These are phyloP conservation scores for Pteromalus puparum DNA, from an alignment of 1,140 invertebrate species.

Conservation along the genomic window DNA sequence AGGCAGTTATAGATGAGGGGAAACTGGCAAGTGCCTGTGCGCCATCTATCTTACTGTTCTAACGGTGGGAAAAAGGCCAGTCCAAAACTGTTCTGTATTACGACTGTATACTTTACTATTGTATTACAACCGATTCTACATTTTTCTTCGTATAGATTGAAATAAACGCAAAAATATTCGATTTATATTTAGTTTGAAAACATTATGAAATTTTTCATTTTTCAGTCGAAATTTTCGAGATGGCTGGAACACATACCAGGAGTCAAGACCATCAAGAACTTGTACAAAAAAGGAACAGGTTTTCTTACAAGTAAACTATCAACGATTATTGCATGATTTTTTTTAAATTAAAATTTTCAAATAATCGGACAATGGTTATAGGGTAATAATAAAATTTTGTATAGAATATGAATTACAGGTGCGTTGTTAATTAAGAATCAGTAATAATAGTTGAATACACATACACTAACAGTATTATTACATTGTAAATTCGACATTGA, in stretches of 20 bases:
- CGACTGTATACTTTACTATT: too few relatives aligned
- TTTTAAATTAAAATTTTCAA: conserved; percentile 16
- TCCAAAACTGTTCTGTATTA: too few relatives aligned
- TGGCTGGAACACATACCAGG: conserved; percentile 66
- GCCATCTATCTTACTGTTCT: too few relatives aligned
- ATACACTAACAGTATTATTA: not conserved
- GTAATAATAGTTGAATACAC: not conserved
- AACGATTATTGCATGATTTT: conserved; percentile 34
- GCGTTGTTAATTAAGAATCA: not conserved
- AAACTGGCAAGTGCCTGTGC: too few relatives aligned
- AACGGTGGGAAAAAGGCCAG: too few relatives aligned
- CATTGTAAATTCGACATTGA: not conserved
- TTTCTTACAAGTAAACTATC: conserved; percentile 60
- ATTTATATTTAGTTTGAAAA: not conserved
- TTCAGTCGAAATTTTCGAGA: conserved; percentile 60
- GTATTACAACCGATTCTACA: too few relatives aligned
- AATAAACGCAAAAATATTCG: not conserved
- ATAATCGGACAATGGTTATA: not conserved
- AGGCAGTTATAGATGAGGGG: too few relatives aligned
- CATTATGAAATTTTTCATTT: conserved; percentile 15
- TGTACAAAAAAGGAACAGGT: conserved; percentile 60
- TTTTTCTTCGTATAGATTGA: not conserved
- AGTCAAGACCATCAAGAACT: conserved; percentile 58
- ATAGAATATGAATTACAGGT: not conserved
- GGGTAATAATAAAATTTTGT: not conserved